These are phyloP conservation scores for Apolygus lucorum DNA, from an alignment of 1,140 invertebrate species.

Conservation along the genomic window DNA sequence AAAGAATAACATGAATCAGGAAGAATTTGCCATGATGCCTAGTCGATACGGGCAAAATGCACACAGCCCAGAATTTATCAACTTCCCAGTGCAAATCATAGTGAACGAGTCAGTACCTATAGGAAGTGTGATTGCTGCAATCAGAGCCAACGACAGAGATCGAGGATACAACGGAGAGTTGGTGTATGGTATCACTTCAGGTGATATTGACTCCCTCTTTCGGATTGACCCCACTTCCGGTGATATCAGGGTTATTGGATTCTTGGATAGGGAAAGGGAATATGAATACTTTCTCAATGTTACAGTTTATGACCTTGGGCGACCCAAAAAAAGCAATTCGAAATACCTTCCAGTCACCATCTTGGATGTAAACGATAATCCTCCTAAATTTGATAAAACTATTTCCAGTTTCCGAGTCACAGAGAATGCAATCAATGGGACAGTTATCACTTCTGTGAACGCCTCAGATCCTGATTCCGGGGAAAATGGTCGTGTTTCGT, in stretches of 20 bases:
- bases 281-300: slow-evolving; percentile 77
- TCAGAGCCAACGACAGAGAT: slow-evolving; percentile 74
- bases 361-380: slow-evolving; percentile 77
- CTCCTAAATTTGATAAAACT: slow-evolving; percentile 70
- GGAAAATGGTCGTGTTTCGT: slow-evolving; percentile 67
- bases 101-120: slow-evolving; percentile 79
- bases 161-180: slow-evolving; percentile 84
- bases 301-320: slow-evolving; percentile 76
- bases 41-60: slow-evolving; percentile 74
- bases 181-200: slow-evolving; percentile 73
- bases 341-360: slow-evolving; percentile 64
- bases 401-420: slow-evolving; percentile 72
- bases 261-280: slow-evolving; percentile 77
- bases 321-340: slow-evolving; percentile 64
- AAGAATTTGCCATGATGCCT: slow-evolving; percentile 65
- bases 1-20: slow-evolving; percentile 59
- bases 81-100: slow-evolving; percentile 63
- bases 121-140: slow-evolving; percentile 58
- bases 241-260: slow-evolving; percentile 69
- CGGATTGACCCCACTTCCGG: slow-evolving; percentile 75
- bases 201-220: slow-evolving; percentile 81
- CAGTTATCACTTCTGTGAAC: slow-evolving; percentile 67
- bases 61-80: slow-evolving; percentile 69
- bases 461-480: slow-evolving; percentile 78
- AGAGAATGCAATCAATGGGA: slow-evolving; percentile 73